These are phyloP conservation scores for Crotophaga sulcirostris DNA, from an alignment of 2,113 vertebrate species.

Conservation along the genomic window DNA sequence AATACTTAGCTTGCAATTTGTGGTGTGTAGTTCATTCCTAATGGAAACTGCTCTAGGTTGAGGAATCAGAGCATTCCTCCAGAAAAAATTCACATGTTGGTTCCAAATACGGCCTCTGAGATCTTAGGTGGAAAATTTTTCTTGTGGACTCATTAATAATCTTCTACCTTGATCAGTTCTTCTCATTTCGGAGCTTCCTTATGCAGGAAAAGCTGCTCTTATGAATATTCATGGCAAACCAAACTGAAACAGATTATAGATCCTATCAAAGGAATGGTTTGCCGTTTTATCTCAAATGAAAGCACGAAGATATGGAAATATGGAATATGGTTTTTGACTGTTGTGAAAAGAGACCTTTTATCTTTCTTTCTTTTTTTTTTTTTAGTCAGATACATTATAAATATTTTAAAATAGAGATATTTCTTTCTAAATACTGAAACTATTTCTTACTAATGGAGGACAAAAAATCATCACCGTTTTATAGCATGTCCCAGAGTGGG, in stretches of 20 bases:
- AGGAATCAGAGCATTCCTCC: not conserved
- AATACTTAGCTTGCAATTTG: not conserved
- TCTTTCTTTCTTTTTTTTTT: not conserved
- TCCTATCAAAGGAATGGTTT: not conserved
- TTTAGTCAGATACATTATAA: not conserved
- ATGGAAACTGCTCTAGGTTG: not conserved
- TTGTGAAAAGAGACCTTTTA: not conserved
- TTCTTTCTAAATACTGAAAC: not conserved
- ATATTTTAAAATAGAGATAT: not conserved
- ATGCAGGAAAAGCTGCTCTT: not conserved
- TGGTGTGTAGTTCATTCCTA: not conserved
- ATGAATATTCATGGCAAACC: not conserved
- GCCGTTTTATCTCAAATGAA: not conserved
- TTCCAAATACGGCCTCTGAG: not conserved
- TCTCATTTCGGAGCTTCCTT: not conserved
- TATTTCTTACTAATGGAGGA: not conserved
- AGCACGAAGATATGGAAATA: not conserved
- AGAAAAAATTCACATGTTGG: not conserved
- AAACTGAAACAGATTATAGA: not conserved
- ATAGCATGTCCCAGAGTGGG: not conserved
- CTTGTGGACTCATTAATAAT: not conserved
- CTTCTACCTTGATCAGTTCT: not conserved
- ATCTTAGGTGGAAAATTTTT: not conserved
- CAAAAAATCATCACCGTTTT: not conserved
- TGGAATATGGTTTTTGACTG: too few species aligned